Evolutionary conservation across 1,140 invertebrate species (phyloP).

Genomic region (Stratiolaelaps scimitus): DNA sequence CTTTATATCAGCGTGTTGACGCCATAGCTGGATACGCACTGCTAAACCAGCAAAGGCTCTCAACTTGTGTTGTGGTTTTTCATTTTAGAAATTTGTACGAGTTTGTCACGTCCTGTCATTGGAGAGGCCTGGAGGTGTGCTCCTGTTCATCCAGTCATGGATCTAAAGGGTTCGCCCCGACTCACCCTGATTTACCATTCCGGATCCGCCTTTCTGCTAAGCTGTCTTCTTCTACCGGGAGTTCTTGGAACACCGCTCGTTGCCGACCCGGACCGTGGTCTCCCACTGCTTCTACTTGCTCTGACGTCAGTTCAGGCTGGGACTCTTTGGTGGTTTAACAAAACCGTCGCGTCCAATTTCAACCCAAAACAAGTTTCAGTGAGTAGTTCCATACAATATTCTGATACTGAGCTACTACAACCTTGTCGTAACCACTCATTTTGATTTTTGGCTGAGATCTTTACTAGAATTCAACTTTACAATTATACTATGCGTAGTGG

Average conservation of each 20-base stretch:
- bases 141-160: not conserved
- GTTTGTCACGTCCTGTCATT: too few species aligned
- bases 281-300: not conserved
- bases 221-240: conserved; percentile 1
- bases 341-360: conserved; percentile 2
- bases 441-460: too few species aligned
- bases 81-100: too few species aligned
- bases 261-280: not conserved
- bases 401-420: too few species aligned
- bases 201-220: not conserved
- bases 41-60: not conserved
- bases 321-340: conserved; percentile 12
- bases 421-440: too few species aligned
- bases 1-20: too few species aligned
- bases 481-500: too few species aligned
- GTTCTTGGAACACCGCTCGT: conserved; percentile 1
- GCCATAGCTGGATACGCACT: not conserved
- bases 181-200: conserved; percentile 18
- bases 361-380: conserved; percentile 15
- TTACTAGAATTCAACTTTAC: too few species aligned
- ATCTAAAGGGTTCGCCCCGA: not conserved
- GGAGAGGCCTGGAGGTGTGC: too few species aligned
- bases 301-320: not conserved
- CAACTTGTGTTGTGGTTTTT: not conserved
- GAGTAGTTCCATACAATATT: not conserved